Evolutionary conservation across 2,797 vertebrate genomes (phyloP), one percentile per base, ranked within the genome.

Genomic region (Benthosema pterotum): DNA sequence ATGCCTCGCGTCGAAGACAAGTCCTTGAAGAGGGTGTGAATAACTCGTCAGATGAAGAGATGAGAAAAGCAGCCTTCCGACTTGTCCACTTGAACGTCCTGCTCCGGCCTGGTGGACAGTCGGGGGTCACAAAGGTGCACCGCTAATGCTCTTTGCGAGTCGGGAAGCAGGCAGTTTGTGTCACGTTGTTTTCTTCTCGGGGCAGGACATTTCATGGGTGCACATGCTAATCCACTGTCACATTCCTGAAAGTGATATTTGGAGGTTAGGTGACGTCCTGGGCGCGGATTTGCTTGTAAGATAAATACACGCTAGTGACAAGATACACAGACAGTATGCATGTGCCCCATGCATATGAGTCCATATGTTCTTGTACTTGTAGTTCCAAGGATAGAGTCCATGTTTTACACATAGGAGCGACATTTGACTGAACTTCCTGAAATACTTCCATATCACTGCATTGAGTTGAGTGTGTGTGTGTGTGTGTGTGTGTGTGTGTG

Each of bases 1-100:
- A 86, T 87, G 55, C 83, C 52, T 38, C 11, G 48, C 80, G 85
- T 83, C 77, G 78, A 84, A 82, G 75, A 86, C 81, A 79, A 74
- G 78, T 75, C 73, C 77, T 73, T 79, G 75, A 71, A 67, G 70
- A 78, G 75, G 82, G 78, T 82, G 80, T 75, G 74, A 89, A 88
- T 86, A 85, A 65, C 82, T 86, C 32, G 43, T 51, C 46, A 45
- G 42, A 80, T 79, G 78, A 78, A 80, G 77, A 82, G 74, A 82
- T 75, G 51, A 60, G 76, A 70, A 83, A 77, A 71, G 59, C 72
- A 80, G 58, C 15, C 57, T 15, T 71, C 32, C n/a, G n/a, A 42
- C 42, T 65, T 66, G 25, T 62, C 48, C 17, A 63, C 47, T 53
- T 19, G 32, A 11, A 2, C 28, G 49, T 47, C 52, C 22, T 13